Conservation (phyloP, 2,888 invertebrate species). For the Cephus rjabovi region DNA sequence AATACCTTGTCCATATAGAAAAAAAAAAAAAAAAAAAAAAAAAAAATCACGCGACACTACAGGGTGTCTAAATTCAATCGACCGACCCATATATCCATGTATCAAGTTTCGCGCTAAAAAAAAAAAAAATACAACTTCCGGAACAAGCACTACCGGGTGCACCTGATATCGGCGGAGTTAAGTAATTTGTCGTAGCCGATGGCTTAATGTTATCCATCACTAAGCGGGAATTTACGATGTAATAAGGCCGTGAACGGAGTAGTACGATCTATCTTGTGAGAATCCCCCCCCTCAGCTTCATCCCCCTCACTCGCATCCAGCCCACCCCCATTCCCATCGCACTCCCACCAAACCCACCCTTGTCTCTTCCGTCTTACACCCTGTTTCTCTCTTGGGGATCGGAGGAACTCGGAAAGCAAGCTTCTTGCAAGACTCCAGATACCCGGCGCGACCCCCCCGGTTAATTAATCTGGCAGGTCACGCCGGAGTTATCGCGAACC, state of each 20-base stretch:
- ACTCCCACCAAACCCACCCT: slow-evolving; percentile 9
- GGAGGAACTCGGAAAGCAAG: slow-evolving; percentile 13
- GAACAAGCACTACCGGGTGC: not conserved
- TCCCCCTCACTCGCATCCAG: slow-evolving; percentile 22
- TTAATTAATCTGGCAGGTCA: slow-evolving; percentile 31
- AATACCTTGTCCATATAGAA: not conserved
- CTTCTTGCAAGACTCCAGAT: slow-evolving; percentile 19
- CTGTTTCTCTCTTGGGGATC: slow-evolving; percentile 10
- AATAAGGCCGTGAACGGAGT: slow-evolving; percentile 54
- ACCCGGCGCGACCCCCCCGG: slow-evolving; percentile 17
- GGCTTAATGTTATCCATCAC: slow-evolving; percentile 61
- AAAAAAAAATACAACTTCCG: not conserved
- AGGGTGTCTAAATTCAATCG: not conserved
- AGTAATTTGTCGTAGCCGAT: slow-evolving; percentile 61
- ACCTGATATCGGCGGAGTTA: slow-evolving; percentile 35
- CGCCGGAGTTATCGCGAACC: slow-evolving; percentile 22
- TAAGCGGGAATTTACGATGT: slow-evolving; percentile 57
- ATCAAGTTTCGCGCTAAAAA: not conserved
- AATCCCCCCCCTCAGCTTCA: slow-evolving; percentile 16
- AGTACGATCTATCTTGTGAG: slow-evolving; percentile 51
- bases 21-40: not conserved
- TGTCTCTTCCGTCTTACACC: not conserved
- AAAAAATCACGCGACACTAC: not conserved
- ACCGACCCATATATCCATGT: fast-evolving
- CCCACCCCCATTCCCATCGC: slow-evolving; percentile 15